Conservation (phyloP, 2,888 invertebrate genomes). For the Allygus modestus region DNA sequence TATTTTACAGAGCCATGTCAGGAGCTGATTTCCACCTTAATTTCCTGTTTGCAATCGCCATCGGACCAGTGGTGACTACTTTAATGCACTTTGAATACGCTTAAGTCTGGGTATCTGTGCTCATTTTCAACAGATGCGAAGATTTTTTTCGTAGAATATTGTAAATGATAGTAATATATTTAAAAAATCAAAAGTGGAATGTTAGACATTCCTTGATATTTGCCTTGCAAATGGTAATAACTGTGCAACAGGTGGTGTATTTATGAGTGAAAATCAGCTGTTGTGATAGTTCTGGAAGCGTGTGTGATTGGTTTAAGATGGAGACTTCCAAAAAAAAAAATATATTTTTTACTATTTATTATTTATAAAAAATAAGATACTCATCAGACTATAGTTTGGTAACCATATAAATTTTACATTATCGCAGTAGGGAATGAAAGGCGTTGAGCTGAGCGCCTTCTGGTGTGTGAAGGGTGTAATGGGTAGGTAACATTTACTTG, state of each 20-base stretch:
- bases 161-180: too few relatives aligned
- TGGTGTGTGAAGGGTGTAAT: too few relatives aligned
- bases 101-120: neutral
- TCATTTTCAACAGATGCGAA: neutral
- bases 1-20: constrained; percentile 13
- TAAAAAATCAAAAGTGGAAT: neutral
- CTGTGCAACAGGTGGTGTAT: neutral
- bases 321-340: too few relatives aligned
- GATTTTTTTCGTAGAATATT: too few relatives aligned
- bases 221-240: neutral
- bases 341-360: too few relatives aligned
- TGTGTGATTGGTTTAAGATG: neutral
- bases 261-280: neutral
- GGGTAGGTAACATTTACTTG: too few relatives aligned
- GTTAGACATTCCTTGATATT: neutral
- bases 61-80: constrained; percentile 34
- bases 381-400: too few relatives aligned
- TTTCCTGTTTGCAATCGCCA: constrained; percentile 28
- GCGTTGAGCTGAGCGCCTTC: too few relatives aligned
- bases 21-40: constrained; percentile 47
- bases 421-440: too few relatives aligned
- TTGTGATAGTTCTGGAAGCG: neutral
- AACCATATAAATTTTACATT: too few relatives aligned
- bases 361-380: too few relatives aligned
- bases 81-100: constrained; percentile 10